phyloP scores from a whole-genome alignment of 2,113 vertebrate genomes.

The Cricetomys ansorgei region DNA sequence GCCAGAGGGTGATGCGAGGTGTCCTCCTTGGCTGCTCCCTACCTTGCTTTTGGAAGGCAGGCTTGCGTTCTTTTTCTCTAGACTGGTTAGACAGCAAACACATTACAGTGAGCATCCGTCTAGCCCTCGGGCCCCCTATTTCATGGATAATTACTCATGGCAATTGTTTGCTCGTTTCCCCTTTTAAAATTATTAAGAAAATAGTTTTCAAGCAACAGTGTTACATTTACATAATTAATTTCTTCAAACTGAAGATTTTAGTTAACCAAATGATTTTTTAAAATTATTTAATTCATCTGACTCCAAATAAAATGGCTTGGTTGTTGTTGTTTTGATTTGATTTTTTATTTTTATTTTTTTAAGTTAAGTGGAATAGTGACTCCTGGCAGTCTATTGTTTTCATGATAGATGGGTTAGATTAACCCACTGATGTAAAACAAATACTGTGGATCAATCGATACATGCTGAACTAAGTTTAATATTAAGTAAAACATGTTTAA shows the following conservation, averaged over 20 bases:
- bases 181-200: conserved; percentile 16
- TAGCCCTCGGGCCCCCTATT: background rate
- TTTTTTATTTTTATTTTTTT: background rate
- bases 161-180: background rate
- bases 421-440: background rate
- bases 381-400: background rate
- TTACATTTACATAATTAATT: background rate
- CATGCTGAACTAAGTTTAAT: conserved; percentile 41
- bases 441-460: background rate
- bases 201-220: background rate
- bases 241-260: conserved; percentile 28
- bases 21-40: no score
- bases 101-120: background rate
- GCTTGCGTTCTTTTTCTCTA: no score
- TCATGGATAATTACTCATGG: background rate
- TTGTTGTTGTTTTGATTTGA: background rate
- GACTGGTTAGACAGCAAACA: background rate
- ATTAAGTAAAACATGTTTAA: background rate
- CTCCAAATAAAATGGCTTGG: background rate
- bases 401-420: background rate
- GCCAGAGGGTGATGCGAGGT: no score
- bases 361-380: background rate
- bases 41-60: background rate
- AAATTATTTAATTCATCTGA: conserved; percentile 22
- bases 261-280: background rate